phyloP scores from a whole-genome alignment of 2,113 vertebrate genomes.

The Irena cyanogastra region DNA sequence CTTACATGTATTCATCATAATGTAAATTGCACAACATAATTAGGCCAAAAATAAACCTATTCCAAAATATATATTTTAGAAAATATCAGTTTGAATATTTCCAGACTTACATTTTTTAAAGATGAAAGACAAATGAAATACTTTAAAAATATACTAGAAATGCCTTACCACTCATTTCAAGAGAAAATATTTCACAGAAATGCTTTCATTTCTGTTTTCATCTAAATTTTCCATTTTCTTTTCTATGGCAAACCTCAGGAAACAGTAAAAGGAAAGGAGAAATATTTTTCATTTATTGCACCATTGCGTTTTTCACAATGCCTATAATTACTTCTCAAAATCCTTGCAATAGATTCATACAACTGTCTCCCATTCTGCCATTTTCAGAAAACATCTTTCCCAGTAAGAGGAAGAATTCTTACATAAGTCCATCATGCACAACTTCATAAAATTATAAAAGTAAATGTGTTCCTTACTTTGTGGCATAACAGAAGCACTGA shows the following conservation, averaged over 20 bases:
- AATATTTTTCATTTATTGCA: background rate
- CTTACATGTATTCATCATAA: background rate
- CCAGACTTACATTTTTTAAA: background rate
- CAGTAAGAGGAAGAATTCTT: background rate
- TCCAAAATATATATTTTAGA: background rate
- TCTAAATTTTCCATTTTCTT: background rate
- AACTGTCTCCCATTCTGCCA: background rate
- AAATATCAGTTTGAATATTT: background rate
- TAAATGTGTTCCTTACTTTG: background rate
- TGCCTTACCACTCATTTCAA: background rate
- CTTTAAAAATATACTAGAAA: background rate
- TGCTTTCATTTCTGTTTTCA: background rate
- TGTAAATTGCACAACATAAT: background rate
- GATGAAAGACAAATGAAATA: background rate
- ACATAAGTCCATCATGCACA: background rate
- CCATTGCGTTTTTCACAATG: background rate
- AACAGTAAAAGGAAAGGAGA: background rate
- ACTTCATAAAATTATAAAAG: background rate
- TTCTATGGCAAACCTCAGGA: background rate
- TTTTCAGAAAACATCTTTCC: background rate
- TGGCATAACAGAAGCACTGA: background rate
- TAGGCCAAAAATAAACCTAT: background rate
- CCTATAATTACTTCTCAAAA: background rate
- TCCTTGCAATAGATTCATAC: background rate
- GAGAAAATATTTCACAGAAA: background rate